Evolutionary conservation across 1,140 invertebrate species (phyloP), one percentile per base, ranked within the genome.

Genomic region (Araneus ventricosus): DNA sequence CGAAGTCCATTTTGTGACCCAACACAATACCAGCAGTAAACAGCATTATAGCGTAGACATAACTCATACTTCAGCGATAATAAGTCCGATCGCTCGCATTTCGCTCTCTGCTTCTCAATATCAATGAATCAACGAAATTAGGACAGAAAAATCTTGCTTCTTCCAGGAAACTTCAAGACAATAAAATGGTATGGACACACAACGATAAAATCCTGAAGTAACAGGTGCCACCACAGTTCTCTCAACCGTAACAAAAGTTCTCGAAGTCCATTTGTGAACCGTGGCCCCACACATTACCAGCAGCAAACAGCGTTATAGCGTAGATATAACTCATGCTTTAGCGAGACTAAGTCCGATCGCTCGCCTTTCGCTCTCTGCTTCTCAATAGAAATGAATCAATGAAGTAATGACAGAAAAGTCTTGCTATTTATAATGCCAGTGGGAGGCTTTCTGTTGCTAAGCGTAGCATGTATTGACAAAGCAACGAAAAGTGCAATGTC

Each of bases 341-440:
- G 45, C 45, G 45, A 52, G 17, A 52, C 45, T 14, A 52, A 52
- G 45, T 52, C 63, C 5, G 14, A 67, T 27, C 30, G 30, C 30
- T 75, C 34, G 27, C 2, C 27, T 17, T 37, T 34, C 17, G 30
- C 70, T 5, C 20, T 75, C 20, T 6, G 70, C 70, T 22, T 37
- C 70, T 37, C 70, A 59, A 86, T 86, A 61, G 45, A 34, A 63
- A 86, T 45, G 59, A 86, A 86, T 86, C 84, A 61, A 86, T 86
- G 84, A 5, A 86, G 27, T 82, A 86, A 86, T 45, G 84, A 86
- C 41, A 57, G 84, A 63, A 45, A 45, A 27, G 24, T 45, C 8
- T 86, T 86, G 37, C 84, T 57, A 86, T 86, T 86, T 86, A 86
- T 59, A 61, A 61, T 61, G 34, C 84, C 27, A 20, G 70, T 30